Evolutionary conservation across 2,888 invertebrate species (phyloP), one percentile per base, ranked within the genome.

Genomic region (Myathropa florea): DNA sequence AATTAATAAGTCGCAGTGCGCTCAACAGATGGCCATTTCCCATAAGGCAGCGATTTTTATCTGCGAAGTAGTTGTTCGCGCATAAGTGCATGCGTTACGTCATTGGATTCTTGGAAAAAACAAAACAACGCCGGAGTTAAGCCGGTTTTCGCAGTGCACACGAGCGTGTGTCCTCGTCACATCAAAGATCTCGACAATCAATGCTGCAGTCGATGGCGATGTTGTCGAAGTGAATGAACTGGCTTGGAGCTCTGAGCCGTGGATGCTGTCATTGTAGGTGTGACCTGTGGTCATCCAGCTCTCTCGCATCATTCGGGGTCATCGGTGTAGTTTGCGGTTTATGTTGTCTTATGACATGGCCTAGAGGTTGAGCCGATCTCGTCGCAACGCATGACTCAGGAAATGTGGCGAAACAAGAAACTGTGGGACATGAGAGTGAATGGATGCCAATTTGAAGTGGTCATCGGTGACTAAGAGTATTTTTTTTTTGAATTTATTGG

Each of bases 51-150:
- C 65, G 64, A 24, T 26, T 57, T 61, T 53, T 73, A 55, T 63
- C 55, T 53, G 18, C 18, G 64, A 55, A 18, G 57, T 36, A 28
- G 39, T 57, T 28, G 30, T 30, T 18, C 28, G 39, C 23, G 46
- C 60, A 18, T 76, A 46, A 67, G 65, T 60, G 59, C 21, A 46
- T 60, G 46, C 46, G 61, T 77, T 77, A 61, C 53, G 68, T 77
- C 60, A 77, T 77, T 12, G 10, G 46, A 57, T 57, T 57, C 57
- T 57, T 24, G 23, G 57, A 2, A 57, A 57, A 0, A 7, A 7
- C 46, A 46, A 46, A 46, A 46, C 46, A 46, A n/a, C 46, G 18
- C 18, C 46, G 46, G 46, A 7, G 46, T 18, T 46, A 46, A 46
- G 46, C 46, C 46, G 46, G 46, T 46, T 46, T 46, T 18, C 18